These are phyloP conservation scores for Dicyrtoma fusca DNA, from an alignment of 2,888 invertebrate species.

Conservation along the genomic window DNA sequence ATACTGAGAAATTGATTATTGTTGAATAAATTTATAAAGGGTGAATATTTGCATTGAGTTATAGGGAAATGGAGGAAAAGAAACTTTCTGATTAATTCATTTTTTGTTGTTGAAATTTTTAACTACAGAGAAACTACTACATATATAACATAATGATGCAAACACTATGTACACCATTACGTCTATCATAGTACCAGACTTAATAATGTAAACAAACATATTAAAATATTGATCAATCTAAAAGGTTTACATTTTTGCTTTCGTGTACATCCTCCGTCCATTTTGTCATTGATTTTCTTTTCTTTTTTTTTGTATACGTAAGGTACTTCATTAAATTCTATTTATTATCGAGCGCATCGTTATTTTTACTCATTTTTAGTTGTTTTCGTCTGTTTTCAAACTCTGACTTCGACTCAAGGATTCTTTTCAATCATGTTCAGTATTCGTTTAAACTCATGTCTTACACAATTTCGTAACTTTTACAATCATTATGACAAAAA, in stretches of 20 bases:
- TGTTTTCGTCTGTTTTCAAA: background rate
- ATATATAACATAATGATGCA: constrained; percentile 1
- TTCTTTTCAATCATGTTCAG: background rate
- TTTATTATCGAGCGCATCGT: constrained; percentile 26
- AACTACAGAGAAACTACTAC: background rate
- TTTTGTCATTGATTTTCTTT: constrained; percentile 9
- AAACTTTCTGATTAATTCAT: too few species aligned
- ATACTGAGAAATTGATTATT: too few species aligned
- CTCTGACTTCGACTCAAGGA: background rate
- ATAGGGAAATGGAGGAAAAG: too few species aligned
- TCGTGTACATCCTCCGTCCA: background rate
- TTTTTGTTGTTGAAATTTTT: too few species aligned
- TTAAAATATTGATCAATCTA: constrained; percentile 28
- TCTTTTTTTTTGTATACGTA: constrained; percentile 15
- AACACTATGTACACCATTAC: background rate
- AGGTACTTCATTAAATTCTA: constrained; percentile 27
- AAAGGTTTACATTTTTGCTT: background rate
- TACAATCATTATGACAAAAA: too few species aligned
- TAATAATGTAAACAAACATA: constrained; percentile 22
- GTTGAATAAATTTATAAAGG: too few species aligned
- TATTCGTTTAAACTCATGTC: background rate
- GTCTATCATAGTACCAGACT: too few species aligned
- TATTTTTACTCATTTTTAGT: background rate
- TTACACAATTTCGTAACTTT: background rate
- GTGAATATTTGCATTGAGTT: too few species aligned